Percentiles rank a stretch among this genome's conserved stretches.
These are phyloP conservation scores for Megaleporinus macrocephalus DNA, from an alignment of 2,113 vertebrate species.

Conservation along the genomic window DNA sequence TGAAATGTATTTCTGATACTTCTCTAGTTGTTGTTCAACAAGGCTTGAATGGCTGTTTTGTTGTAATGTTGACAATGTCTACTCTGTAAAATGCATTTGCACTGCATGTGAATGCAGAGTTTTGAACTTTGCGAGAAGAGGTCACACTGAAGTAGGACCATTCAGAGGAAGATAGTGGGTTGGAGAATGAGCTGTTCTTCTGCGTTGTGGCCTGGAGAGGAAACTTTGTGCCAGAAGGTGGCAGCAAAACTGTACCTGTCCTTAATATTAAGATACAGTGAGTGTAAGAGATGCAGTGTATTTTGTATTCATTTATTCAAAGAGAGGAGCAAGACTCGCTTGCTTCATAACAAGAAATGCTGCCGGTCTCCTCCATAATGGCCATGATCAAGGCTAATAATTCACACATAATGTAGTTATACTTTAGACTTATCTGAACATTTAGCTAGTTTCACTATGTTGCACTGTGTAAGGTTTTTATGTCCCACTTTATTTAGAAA, in stretches of 20 bases:
- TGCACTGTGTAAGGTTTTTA: no score
- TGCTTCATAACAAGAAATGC: background rate
- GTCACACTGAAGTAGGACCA: background rate
- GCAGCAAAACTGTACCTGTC: constrained; percentile 39
- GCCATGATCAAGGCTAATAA: no score
- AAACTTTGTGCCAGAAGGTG: constrained; percentile 41
- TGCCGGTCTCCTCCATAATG: no score
- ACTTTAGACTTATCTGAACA: no score
- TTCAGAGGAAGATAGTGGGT: background rate
- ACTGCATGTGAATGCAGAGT: background rate
- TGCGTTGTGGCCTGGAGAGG: background rate
- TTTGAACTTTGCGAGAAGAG: background rate
- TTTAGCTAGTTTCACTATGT: no score
- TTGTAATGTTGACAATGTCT: background rate
- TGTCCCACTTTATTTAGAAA: no score
- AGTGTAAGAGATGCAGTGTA: background rate
- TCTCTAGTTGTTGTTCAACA: background rate
- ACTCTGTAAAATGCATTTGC: constrained; percentile 28
- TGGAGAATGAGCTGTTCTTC: background rate
- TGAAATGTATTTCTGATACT: background rate
- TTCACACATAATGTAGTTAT: no score
- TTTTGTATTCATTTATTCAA: background rate
- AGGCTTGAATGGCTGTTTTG: constrained; percentile 28
- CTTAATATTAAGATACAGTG: background rate
- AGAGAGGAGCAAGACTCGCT: background rate